A percentile compares a stretch with the other conserved stretches of the same genome.
phyloP scores from a whole-genome alignment of 2,113 vertebrate species.

The Psammodynastes pulverulentus region DNA sequence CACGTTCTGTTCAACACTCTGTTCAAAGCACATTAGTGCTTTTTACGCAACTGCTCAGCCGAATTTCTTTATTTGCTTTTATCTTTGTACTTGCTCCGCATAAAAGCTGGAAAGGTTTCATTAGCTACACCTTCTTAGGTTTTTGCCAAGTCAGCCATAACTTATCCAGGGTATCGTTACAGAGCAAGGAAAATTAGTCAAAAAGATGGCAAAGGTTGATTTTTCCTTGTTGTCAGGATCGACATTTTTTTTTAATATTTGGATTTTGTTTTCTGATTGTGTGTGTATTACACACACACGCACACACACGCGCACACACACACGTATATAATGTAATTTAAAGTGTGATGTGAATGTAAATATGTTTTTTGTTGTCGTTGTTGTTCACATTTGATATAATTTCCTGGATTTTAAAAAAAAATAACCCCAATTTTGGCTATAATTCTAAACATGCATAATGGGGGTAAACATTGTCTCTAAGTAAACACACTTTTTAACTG shows the following conservation, averaged over 20 bases:
- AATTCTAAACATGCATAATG: background rate
- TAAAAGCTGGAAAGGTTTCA: slow-evolving; percentile 9
- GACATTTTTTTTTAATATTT: background rate
- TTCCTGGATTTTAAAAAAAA: background rate
- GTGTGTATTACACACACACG: too few species aligned
- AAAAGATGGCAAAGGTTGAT: background rate
- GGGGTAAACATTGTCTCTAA: background rate
- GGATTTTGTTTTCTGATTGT: background rate
- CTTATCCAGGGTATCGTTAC: background rate
- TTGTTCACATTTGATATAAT: background rate
- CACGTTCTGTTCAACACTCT: slow-evolving; percentile 19
- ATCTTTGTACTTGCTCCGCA: background rate
- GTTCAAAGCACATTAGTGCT: slow-evolving; percentile 29
- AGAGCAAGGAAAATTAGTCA: slow-evolving; percentile 21
- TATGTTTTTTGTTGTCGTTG: background rate
- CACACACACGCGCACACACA: too few species aligned
- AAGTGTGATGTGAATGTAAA: background rate
- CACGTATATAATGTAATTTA: background rate
- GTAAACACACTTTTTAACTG: background rate
- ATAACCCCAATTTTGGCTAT: background rate
- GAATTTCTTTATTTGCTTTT: slow-evolving; percentile 33
- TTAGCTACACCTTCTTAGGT: background rate
- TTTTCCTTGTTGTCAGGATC: background rate
- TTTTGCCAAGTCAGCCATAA: background rate
- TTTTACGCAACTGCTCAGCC: background rate